Conservation (phyloP, 2,113 vertebrate genomes). For the Glareola pratincola region DNA sequence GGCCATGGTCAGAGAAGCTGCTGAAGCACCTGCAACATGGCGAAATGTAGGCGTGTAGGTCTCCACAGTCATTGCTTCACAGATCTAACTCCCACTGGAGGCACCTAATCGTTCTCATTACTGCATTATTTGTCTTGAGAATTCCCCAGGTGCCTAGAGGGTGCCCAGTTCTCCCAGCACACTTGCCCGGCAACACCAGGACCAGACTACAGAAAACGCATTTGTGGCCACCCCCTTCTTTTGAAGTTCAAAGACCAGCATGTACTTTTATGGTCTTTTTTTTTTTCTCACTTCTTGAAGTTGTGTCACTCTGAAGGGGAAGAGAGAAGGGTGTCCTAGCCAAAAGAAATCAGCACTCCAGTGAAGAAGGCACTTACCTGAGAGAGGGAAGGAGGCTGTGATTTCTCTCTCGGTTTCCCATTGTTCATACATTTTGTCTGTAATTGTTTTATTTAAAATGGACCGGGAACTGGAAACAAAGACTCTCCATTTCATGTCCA, state of each 20-base stretch:
- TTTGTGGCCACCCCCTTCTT: background rate
- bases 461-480: background rate
- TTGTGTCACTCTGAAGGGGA: background rate
- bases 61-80: background rate
- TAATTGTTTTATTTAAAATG: background rate
- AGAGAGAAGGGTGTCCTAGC: background rate
- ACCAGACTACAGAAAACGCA: background rate
- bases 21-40: background rate
- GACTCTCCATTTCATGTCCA: background rate
- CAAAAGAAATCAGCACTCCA: background rate
- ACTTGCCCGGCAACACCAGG: background rate
- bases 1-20: background rate
- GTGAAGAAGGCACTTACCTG: background rate
- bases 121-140: background rate
- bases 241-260: background rate
- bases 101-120: background rate
- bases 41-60: background rate
- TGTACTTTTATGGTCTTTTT: background rate
- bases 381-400: background rate
- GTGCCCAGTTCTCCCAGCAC: background rate
- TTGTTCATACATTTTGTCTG: background rate
- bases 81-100: background rate
- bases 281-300: background rate
- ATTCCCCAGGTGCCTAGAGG: background rate
- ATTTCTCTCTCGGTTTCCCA: background rate